phyloP scores from a whole-genome alignment of 1,140 invertebrate genomes.

The Panagrolaimus sp. region DNA sequence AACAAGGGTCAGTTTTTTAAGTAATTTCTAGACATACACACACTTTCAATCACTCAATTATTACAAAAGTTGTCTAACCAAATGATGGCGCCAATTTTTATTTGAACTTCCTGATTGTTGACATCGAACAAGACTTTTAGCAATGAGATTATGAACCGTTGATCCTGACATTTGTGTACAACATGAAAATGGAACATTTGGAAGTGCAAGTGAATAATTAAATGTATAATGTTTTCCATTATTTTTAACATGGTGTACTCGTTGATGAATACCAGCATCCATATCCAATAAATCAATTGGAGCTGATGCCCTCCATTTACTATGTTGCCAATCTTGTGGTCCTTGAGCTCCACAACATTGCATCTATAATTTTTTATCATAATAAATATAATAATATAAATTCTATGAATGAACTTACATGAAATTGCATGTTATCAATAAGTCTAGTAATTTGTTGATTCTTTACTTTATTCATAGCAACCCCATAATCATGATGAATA shows the following conservation, averaged over 20 bases:
- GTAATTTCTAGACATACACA: too few species aligned
- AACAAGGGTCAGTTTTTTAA: too few species aligned
- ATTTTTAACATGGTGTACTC: background rate
- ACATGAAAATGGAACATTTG: constrained; percentile 20
- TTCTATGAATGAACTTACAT: constrained; percentile 26
- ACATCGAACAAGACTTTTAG: constrained; percentile 30
- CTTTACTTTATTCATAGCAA: constrained; percentile 15
- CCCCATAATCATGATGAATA: constrained; percentile 36
- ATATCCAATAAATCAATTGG: constrained; percentile 15
- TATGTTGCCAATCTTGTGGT: constrained; percentile 26
- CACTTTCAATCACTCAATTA: background rate
- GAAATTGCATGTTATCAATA: constrained; percentile 40
- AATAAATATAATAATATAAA: background rate
- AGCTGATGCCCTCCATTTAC: constrained; percentile 22
- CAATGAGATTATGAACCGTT: constrained; percentile 28
- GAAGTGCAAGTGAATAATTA: constrained; percentile 2
- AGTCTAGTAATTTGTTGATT: constrained; percentile 32
- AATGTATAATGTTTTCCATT: background rate
- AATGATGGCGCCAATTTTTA: constrained; percentile 29
- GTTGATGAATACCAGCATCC: background rate
- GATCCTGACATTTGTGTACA: constrained; percentile 24
- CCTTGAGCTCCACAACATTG: constrained; percentile 30
- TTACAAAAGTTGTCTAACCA: constrained; percentile 16
- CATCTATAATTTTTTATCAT: constrained; percentile 27
- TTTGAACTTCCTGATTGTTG: constrained; percentile 31